Conservation (phyloP, 2,113 vertebrate genomes). For the Uropsilus gracilis region DNA sequence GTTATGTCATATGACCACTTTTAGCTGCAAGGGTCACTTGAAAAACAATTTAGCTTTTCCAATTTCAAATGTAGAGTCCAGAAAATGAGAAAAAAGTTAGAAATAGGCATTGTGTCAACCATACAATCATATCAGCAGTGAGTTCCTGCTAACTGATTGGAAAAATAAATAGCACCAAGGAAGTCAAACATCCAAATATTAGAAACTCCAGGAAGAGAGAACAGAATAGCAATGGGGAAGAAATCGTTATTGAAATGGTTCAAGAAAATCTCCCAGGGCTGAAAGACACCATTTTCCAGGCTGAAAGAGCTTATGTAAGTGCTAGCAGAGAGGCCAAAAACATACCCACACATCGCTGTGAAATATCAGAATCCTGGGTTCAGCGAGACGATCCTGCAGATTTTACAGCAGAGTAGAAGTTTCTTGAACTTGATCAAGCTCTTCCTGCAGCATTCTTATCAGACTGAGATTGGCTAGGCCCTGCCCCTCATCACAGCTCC, state of each 20-base stretch:
- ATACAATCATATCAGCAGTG: background rate
- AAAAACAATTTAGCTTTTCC: background rate
- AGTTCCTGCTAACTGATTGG: background rate
- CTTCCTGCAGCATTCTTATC: conserved; percentile 91
- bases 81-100: background rate
- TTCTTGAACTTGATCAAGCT: no score
- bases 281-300: background rate
- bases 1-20: background rate
- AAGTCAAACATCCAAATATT: background rate
- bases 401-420: no score
- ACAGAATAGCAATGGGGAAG: background rate
- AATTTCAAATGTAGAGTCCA: background rate
- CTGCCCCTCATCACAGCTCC: conserved; percentile 94
- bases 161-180: background rate
- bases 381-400: background rate
- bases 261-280: background rate
- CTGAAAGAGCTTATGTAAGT: background rate
- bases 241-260: background rate
- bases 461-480: conserved; percentile 93
- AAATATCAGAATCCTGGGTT: background rate
- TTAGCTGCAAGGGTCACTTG: background rate
- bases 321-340: background rate
- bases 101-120: background rate
- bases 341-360: background rate
- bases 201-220: background rate